Percentiles rank a stretch among this genome's conserved stretches.
Evolutionary conservation across 1,140 invertebrate species (phyloP).

Genomic region (Nomia melanderi): DNA sequence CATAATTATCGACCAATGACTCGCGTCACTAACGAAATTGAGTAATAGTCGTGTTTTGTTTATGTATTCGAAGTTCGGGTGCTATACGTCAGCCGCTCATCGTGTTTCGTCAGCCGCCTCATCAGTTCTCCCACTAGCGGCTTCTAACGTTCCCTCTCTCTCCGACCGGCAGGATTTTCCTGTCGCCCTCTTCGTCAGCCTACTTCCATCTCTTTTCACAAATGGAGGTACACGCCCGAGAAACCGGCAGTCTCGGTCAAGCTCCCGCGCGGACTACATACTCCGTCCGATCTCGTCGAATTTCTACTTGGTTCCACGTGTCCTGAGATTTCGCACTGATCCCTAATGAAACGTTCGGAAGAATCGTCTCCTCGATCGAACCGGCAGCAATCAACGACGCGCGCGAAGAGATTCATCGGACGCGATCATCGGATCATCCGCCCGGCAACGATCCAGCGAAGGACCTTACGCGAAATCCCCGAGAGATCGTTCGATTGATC

Average conservation of each 20-base stretch:
- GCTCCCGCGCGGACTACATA: neutral
- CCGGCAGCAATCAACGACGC: no score
- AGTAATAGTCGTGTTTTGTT: neutral
- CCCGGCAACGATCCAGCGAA: no score
- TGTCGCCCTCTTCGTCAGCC: neutral
- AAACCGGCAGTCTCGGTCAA: conserved; percentile 34
- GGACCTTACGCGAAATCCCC: neutral
- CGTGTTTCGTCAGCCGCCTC: conserved; percentile 60
- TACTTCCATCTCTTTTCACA: conserved; percentile 15
- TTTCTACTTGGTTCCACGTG: neutral
- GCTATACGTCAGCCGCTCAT: conserved; percentile 44
- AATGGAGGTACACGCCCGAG: conserved; percentile 19
- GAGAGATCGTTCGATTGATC: neutral
- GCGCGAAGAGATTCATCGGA: no score
- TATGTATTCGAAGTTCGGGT: neutral
- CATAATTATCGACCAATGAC: neutral
- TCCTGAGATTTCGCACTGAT: neutral
- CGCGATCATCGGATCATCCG: neutral
- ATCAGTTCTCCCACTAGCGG: conserved; percentile 25
- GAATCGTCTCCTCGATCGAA: neutral
- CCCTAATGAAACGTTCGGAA: conserved; percentile 19
- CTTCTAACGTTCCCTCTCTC: neutral
- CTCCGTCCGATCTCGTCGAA: neutral
- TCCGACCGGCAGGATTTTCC: neutral
- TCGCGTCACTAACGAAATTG: neutral